Base-by-base conservation (phyloP, 1,140 invertebrate genomes). In the Daktulosphaira vitifoliae region DNA sequence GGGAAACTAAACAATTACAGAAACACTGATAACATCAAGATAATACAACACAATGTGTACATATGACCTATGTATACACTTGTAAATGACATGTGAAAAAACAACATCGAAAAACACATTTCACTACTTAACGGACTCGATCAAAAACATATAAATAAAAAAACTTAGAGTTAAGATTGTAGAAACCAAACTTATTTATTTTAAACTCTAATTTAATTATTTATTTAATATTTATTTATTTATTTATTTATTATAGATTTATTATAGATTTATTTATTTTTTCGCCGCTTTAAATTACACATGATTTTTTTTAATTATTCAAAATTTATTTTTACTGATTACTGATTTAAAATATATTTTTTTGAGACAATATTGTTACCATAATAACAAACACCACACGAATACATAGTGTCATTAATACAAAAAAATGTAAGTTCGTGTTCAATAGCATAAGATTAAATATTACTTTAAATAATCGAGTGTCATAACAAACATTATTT, bases 11-110 rank as follows among this genome's bases (percentile, higher is more conserved):
- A 26, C 39, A 48, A 62, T 46, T 62, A 62, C 56, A 62, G 56
- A 62, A 48, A 62, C 56, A 33, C 29, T n/a, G n/a, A 48, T 62
- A 62, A 62, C 56, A 62, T 62, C 56, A 62, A 62, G 56, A 62
- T 46, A 33, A 33, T n/a, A 62, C 56, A 39, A 62, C 56, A 46
- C 20, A 46, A 44, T 23, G 18, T 22, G 33, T 16, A 33, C 50
- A 7, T 33, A 33, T 6, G 29, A 11, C 1, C n/a, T 16, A 26
- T 37, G 16, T 37, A 20, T 29, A 20, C 42, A 22, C 23, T 51
- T 33, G 56, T 62, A 33, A 46, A 46, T 29, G 42, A 62, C 42
- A 48, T 46, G 42, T 62, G 42, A 62, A 62, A 62, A 62, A 33
- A 44, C 56, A 20, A 62, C 56, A 62, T 62, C 56, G 56, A 62